Percentiles rank a stretch among this genome's conserved stretches.
These are phyloP conservation scores for Ammodytes marinus DNA, from an alignment of 2,113 vertebrate genomes.

Conservation along the genomic window DNA sequence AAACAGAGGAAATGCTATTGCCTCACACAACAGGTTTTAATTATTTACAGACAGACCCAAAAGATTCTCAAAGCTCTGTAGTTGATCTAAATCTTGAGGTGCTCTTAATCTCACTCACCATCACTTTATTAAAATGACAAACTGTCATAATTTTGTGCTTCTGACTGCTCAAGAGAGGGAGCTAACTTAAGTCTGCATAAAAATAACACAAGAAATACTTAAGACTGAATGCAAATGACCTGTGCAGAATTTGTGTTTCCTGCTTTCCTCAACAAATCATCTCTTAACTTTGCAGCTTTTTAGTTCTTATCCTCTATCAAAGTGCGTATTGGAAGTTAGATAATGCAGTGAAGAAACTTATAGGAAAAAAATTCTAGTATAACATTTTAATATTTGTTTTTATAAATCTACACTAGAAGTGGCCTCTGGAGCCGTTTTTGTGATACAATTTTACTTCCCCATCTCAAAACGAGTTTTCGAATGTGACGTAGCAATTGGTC, in stretches of 20 bases:
- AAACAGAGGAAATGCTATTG: conserved; percentile 21
- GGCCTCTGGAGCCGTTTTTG: no score
- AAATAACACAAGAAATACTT: neutral
- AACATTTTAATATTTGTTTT: no score
- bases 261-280: no score
- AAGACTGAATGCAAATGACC: neutral
- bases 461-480: no score
- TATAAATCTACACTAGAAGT: no score
- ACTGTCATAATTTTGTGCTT: conserved; percentile 29
- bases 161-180: neutral
- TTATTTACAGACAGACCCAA: neutral
- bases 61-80: conserved; percentile 10
- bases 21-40: neutral
- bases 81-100: conserved; percentile 52
- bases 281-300: no score
- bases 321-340: no score
- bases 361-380: no score
- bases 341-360: no score
- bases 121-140: conserved; percentile 54
- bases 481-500: no score
- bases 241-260: neutral
- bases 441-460: no score
- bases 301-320: no score
- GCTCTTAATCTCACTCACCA: conserved; percentile 43
- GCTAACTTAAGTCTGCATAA: neutral